Percentiles rank a stretch among this genome's conserved stretches.
Conservation (phyloP, 2,113 vertebrate genomes). For the rabbit (Oryctolagus cuniculus) region mOryCun1.1 NC_091439.1:102275001-102275500, state of each 20-base stretch:
- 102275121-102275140: not conserved
- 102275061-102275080: not conserved
- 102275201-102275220: conserved; percentile 48
- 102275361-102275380: not conserved
- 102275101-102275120: not conserved
- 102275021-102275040: not conserved
- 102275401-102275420: not conserved
- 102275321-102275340: not conserved
- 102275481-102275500: not conserved
- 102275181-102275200: not conserved
- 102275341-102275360: not conserved
- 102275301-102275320: not conserved
- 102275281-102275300: not conserved
- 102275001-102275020: conserved; percentile 21
- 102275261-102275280: not conserved
- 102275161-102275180: not conserved
- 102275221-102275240: not conserved
- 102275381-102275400: not conserved
- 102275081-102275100: not conserved
- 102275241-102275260: not conserved
- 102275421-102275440: not conserved
- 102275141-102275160: conserved; percentile 22
- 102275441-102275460: not conserved
- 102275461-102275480: not conserved
- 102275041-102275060: conserved; percentile 29